Conservation (phyloP, 2,797 vertebrate species). For the Falco biarmicus region DNA sequence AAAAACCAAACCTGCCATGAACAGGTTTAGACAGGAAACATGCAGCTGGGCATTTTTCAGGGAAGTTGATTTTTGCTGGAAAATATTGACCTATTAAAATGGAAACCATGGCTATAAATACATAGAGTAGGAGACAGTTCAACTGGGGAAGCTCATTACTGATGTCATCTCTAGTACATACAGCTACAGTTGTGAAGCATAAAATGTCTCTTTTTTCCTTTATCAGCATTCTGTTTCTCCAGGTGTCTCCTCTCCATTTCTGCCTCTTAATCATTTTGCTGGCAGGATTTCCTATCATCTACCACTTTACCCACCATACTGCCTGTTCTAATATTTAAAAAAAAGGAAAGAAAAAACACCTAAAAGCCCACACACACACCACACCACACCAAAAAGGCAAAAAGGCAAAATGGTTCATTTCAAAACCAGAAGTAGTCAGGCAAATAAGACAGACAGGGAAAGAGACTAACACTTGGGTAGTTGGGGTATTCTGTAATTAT, state of each 20-base stretch:
- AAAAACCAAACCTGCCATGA: background rate
- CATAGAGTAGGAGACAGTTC: background rate
- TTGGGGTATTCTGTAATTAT: background rate
- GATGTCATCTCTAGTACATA: background rate
- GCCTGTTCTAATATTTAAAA: background rate
- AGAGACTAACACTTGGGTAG: background rate
- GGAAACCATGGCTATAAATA: background rate
- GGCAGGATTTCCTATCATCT: background rate
- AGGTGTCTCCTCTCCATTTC: background rate
- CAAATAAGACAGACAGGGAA: background rate
- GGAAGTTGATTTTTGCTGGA: background rate
- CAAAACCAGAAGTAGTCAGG: background rate
- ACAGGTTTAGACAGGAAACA: background rate
- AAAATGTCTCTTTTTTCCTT: background rate
- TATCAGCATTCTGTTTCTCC: background rate
- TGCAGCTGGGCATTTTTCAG: background rate
- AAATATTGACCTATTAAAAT: slow-evolving; percentile 30
- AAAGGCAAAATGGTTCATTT: background rate
- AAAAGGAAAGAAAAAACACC: background rate
- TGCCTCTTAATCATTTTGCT: background rate
- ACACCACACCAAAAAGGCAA: background rate
- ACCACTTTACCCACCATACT: background rate
- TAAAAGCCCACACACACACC: background rate
- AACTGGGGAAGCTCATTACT: slow-evolving; percentile 8
- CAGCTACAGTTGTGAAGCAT: background rate